phyloP scores from a whole-genome alignment of 2,797 vertebrate species.

The Epinephelus coioides region DNA sequence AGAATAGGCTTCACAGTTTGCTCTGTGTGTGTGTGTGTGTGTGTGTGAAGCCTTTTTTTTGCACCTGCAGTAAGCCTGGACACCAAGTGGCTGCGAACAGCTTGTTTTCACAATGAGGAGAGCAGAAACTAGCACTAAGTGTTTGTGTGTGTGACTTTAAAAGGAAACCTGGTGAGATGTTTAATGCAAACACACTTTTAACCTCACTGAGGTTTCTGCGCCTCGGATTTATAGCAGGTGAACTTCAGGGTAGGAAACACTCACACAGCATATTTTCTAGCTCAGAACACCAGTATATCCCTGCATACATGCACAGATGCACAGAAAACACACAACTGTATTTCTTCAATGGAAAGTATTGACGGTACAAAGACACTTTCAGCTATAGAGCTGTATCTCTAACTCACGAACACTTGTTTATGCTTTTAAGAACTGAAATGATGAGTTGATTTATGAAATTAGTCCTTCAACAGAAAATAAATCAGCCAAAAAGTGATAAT shows the following conservation, averaged over 20 bases:
- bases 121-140: slow-evolving; percentile 36
- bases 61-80: slow-evolving; percentile 58
- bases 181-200: slow-evolving; percentile 55
- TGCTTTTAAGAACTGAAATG: too few relatives aligned
- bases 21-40: slow-evolving; percentile 11
- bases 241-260: slow-evolving; percentile 17
- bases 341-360: too few relatives aligned
- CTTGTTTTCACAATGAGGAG: slow-evolving; percentile 59
- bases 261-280: not conserved
- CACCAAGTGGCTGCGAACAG: slow-evolving; percentile 55
- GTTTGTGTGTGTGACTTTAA: slow-evolving; percentile 26
- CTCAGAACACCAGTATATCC: too few relatives aligned
- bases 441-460: too few relatives aligned
- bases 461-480: too few relatives aligned
- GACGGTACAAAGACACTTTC: too few relatives aligned
- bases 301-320: too few relatives aligned
- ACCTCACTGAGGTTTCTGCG: slow-evolving; percentile 13
- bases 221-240: slow-evolving; percentile 52
- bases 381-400: too few relatives aligned
- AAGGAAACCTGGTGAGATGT: slow-evolving; percentile 45
- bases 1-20: slow-evolving; percentile 54
- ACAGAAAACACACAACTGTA: too few relatives aligned
- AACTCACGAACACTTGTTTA: too few relatives aligned
- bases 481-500: too few relatives aligned
- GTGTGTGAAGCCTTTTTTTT: slow-evolving; percentile 23